Base-by-base conservation (phyloP, 2,113 vertebrate species). In the Pantherophis guttatus region DNA sequence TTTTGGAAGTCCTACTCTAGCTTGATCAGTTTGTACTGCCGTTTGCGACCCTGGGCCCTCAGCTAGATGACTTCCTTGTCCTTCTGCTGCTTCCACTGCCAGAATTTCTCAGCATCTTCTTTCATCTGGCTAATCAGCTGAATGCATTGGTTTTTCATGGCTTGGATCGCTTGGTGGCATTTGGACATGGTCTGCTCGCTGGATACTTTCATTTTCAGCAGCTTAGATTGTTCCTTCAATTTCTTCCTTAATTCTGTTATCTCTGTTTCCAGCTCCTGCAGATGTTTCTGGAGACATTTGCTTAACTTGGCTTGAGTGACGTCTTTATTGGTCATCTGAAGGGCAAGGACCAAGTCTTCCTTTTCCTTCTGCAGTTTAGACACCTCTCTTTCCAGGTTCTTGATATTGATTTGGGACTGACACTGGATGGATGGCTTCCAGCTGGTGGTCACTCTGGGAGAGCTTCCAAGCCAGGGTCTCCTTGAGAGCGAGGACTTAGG, bases 101-200 rank as follows among this genome's bases (percentile, higher is more conserved):
- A 97, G 95, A 99, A 99, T 91, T 99, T 99, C 93, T 99, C 99
- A 1, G 98, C 98, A 95, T 99, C 99, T 0, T 99, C 99, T 94
- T 99, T 99, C 98, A 99, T 99, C 91, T 99, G 99, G 53, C 98
- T 98, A 98, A 99, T 99, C 90, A 99, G 98, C 94, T 99, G 99
- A 11, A 98, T 98, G 2, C 99, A 97, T 95, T 99, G 99, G 24
- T 8, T 95, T 96, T 99, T 99, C 98, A 99, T 99, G 5, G 97
- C 97, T 99, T 99, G 98, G 94, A 99, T 99, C 93, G 99, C 99
- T 55, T 98, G 98, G 97, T 98, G 98, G 89, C 99, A 98, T 92
- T 99, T 99, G 96, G 95, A 87, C 86, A 99, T 98, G 0, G 98
- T 99, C 95, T 93, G 98, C 65, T 98, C 98, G 0, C 98, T 98